Evolutionary conservation across 2,797 vertebrate species (phyloP).

Genomic region (Streptopelia turtur): DNA sequence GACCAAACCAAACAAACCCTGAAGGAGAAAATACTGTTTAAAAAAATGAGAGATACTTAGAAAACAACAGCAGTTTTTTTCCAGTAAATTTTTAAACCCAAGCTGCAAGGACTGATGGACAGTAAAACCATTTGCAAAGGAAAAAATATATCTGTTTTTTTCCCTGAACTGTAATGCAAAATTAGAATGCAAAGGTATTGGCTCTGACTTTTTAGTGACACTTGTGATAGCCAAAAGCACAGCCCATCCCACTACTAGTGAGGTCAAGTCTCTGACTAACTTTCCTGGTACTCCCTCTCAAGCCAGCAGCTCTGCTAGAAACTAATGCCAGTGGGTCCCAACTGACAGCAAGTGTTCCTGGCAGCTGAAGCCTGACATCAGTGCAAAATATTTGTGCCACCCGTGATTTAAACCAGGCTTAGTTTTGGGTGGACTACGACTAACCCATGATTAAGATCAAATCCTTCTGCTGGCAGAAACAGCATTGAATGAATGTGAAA

Average conservation of each 20-base stretch:
- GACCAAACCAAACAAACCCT: neutral
- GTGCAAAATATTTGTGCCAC: neutral
- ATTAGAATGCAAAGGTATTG: neutral
- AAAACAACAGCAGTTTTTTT: neutral
- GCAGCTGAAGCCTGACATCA: neutral
- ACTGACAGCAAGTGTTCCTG: neutral
- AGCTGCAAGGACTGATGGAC: neutral
- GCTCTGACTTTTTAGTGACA: neutral
- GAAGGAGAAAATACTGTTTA: neutral
- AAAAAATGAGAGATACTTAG: neutral
- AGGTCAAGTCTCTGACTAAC: neutral
- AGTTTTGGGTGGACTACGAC: neutral
- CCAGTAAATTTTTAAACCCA: neutral
- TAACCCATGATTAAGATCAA: slow-evolving; percentile 1
- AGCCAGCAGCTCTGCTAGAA: neutral
- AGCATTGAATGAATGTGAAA: neutral
- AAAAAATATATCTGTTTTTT: neutral
- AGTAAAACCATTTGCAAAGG: neutral
- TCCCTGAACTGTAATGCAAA: neutral
- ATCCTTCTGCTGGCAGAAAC: neutral
- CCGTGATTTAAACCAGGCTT: neutral
- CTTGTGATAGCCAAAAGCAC: neutral
- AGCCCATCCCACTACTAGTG: neutral
- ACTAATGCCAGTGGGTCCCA: neutral
- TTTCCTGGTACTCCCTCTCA: neutral